Base-by-base conservation (phyloP, 2,888 invertebrate species). In the Drosophila peninsularis region DNA sequence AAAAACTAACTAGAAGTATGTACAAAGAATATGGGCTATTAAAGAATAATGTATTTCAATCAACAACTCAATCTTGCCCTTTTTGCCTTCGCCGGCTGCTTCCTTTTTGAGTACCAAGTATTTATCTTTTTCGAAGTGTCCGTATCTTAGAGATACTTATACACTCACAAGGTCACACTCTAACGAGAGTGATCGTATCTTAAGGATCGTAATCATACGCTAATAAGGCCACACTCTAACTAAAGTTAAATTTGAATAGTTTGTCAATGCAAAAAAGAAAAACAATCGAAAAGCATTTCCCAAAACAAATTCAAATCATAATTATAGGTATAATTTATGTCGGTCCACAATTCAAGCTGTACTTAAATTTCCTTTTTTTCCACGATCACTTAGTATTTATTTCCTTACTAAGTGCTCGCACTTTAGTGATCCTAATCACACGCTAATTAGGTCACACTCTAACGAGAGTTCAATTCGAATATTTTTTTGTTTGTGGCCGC, bases 201-300 rank as follows among this genome's bases (percentile, higher is more conserved):
- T 27, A 27, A 27, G 30, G 30, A 30, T 30, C 30, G 17, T 11
- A 47, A 47, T 30, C 11, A 30, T 47, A 47, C 7, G 45, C 27
- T 17, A 47, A 30, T 47, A 30, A 30, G 45, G 45, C 17, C 45
- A 47, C 45, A 30, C 45, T 17, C 11, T 17, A 47, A 30, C 2
- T 0, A 32, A 1, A 47, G 30, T 19, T 19, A 2, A 30, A 47
- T 32, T 19, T 0, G 30, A 30, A 17, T 17, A 3, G 11, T 27
- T 30, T 5, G 17, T 17, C 17, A 1, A 27, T 17, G 17, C 19
- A 4, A 11, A 19, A 30, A 19, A 11, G 19, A 30, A 47, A 32
- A 47, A 13, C 47, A 47, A 47, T 30, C 47, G 30, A 47, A 47
- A 47, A 50, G 64, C 42, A 75, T 34, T 11, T 30, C 27, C 6